Conservation (phyloP, 2,113 vertebrate species). For the Strix uralensis region DNA sequence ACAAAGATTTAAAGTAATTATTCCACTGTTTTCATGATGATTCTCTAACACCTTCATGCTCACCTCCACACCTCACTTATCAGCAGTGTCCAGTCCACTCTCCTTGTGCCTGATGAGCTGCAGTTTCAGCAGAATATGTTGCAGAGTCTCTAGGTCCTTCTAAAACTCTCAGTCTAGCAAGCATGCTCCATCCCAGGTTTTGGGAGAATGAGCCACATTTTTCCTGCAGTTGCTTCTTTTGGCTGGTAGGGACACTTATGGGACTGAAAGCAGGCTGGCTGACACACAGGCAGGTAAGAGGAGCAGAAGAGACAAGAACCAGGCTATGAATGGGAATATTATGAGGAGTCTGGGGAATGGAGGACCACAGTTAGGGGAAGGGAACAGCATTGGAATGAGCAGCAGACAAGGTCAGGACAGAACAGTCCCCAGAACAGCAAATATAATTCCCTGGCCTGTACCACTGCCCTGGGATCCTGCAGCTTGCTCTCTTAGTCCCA, state of each 20-base stretch:
- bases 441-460: background rate
- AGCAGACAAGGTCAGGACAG: background rate
- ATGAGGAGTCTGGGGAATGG: background rate
- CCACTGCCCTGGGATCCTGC: background rate
- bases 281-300: background rate
- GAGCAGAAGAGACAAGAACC: background rate
- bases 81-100: background rate
- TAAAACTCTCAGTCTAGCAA: background rate
- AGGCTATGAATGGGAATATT: background rate
- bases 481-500: background rate
- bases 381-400: background rate
- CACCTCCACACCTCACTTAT: accelerated
- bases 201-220: background rate
- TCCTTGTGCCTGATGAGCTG: background rate
- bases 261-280: background rate
- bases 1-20: background rate
- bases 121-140: background rate
- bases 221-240: background rate
- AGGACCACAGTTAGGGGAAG: background rate
- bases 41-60: background rate
- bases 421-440: background rate
- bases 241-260: background rate
- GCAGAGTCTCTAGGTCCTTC: background rate
- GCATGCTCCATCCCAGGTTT: background rate
- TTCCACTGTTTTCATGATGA: background rate